Base-by-base conservation (phyloP, 2,797 vertebrate genomes). In the Peromyscus eremicus region DNA sequence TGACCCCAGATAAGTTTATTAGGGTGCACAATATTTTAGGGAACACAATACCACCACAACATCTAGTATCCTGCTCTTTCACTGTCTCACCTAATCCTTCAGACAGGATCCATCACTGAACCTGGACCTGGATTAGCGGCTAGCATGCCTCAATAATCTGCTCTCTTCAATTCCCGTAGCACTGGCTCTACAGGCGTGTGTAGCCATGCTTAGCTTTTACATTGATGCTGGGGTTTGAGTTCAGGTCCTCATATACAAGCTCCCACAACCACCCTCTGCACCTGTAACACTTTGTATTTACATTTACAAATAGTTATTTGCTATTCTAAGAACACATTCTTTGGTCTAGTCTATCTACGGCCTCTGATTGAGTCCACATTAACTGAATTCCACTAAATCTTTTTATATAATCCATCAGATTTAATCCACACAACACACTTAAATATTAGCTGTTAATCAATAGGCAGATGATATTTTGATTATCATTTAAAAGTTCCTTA, bases 261-360 rank as follows among this genome's bases (percentile, higher is more conserved):
- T 2, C 21, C 23, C 19, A 1, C 5, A 9, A 25, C 23, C 23
- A 25, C 17, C 32, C 19, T 11, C n/a, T 10, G 9, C 17, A 16
- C 19, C 32, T 7, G 5, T 52, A n/a, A 0, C 1, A n/a, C 5
- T 23, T 25, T 86, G 23, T 14, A 32, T 29, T 57, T 57, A 25
- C 25, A 14, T 62, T 62, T 40, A 46, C 4, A 43, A 29, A 62
- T 34, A 76, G 2, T 46, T 62, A 46, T 25, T 11, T 62, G 11
- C 4, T 62, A 43, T 43, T 76, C 29, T 40, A 14, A 34, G 37
- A 57, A 1, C 25, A 32, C 23, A 60, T 60, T 75, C 16, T 32
- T 32, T 23, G 4, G n/a, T 52, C 7, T 40, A 37, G 14, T 40
- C 17, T 25, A 19, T 13, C 6, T 57, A 27, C 62, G 23, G 12